Percentiles rank a stretch among this genome's conserved stretches.
Conservation (phyloP, 1,140 invertebrate species). For the Hylaeus volcanicus region DNA sequence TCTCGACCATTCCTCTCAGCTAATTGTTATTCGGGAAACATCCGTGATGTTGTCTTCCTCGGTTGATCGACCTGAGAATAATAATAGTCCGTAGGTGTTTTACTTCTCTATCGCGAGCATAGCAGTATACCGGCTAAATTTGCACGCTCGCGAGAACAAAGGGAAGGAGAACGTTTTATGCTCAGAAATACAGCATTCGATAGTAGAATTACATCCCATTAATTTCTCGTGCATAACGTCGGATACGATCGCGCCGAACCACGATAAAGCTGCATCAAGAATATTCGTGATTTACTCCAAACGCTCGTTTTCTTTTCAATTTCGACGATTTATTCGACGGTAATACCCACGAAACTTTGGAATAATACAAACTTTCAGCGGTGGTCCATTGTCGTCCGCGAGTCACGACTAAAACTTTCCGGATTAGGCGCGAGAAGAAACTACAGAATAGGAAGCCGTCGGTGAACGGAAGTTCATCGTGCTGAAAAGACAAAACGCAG, state of each 20-base stretch:
- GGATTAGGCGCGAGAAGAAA: constrained; percentile 28
- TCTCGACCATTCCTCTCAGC: constrained; percentile 13
- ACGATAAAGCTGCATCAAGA: no score
- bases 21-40: constrained; percentile 62
- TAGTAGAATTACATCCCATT: constrained; percentile 57
- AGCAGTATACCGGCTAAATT: not conserved
- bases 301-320: constrained; percentile 16
- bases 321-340: constrained; percentile 15
- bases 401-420: constrained; percentile 12
- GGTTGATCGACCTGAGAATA: constrained; percentile 58
- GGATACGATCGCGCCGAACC: constrained; percentile 2
- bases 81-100: constrained; percentile 43
- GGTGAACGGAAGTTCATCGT: constrained; percentile 12
- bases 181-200: constrained; percentile 26
- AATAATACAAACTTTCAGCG: constrained; percentile 38
- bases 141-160: not conserved
- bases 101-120: not conserved
- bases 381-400: constrained; percentile 4
- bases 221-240: constrained; percentile 40
- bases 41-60: constrained; percentile 51
- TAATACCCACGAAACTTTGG: not conserved
- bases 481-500: constrained; percentile 42
- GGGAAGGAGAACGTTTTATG: not conserved
- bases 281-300: not conserved
- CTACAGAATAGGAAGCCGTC: constrained; percentile 38